Base-by-base conservation (phyloP, 2,888 invertebrate genomes). In the Diachrysia chrysitis region DNA sequence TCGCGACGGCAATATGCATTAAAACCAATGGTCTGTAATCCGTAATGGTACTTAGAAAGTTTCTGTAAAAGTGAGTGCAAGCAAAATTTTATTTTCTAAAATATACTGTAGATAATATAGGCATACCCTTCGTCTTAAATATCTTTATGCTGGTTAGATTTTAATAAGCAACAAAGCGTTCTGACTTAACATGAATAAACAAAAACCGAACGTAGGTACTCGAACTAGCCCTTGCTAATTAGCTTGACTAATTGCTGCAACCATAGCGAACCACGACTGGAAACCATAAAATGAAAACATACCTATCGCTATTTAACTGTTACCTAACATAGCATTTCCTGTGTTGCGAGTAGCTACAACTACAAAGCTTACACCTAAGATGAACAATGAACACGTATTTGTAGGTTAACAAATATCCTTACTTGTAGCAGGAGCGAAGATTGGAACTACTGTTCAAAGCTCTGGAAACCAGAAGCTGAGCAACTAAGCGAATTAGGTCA, bases 191-290 rank as follows among this genome's bases (percentile, higher is more conserved):
- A 32, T 10, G 32, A 42, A 42, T n/a, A 12, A 51, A 51, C 48
- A 51, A 51, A 42, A 19, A 12, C 19, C 21, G 19, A 51, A 48
- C 10, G 48, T 19, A 19, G 19, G 48, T 10, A 21, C 48, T 51
- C 10, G 48, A 51, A 21, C 48, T 19, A 21, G 19, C 12, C 12
- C 48, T 19, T 51, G 48, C 48, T 51, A 21, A 51, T 51, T 21
- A 51, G 48, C 48, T 51, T 19, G 48, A 51, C 19, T 51, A 51
- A 51, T 51, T 51, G 48, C 48, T 51, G 48, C 48, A 51, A 51
- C 21, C 48, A 51, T 21, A 21, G 4, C 48, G 19, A 21, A 51
- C 48, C 19, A 21, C 14, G 48, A 2, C 21, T 21, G 21, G 48
- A 21, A 51, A 51, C 19, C 21, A 51, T 51, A 51, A 51, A 48